A percentile compares a stretch with the other conserved stretches of the same genome.
phyloP scores from a whole-genome alignment of 1,140 invertebrate species.

The Gerris buenoi region DNA sequence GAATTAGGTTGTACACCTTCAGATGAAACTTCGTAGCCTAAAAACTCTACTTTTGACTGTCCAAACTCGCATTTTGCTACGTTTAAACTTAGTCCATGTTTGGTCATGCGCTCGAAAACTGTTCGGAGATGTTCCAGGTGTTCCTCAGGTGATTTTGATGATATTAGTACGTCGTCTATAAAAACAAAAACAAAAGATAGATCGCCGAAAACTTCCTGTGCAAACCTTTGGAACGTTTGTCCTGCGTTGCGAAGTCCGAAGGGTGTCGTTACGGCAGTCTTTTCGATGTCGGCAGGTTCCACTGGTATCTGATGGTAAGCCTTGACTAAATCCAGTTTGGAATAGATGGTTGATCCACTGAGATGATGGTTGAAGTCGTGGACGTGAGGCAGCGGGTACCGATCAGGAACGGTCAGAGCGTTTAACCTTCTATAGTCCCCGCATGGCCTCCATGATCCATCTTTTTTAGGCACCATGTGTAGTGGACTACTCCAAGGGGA shows the following conservation, averaged over 20 bases:
- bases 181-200: constrained; percentile 25
- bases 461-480: too few species aligned
- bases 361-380: too few species aligned
- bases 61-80: not conserved
- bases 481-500: too few species aligned
- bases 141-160: constrained; percentile 14
- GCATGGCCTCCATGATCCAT: too few species aligned
- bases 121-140: not conserved
- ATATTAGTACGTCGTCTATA: constrained; percentile 34
- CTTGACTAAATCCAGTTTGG: constrained; percentile 31
- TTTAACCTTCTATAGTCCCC: too few species aligned
- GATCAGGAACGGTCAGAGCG: too few species aligned
- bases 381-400: too few species aligned
- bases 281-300: constrained; percentile 23
- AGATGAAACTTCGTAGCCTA: not conserved
- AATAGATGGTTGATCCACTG: too few species aligned
- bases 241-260: constrained; percentile 30
- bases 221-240: constrained; percentile 30
- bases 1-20: not conserved
- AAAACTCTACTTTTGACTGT: not conserved
- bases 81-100: not conserved
- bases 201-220: constrained; percentile 27
- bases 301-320: constrained; percentile 35
- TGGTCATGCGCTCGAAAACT: not conserved
- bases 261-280: constrained; percentile 28